Base-by-base conservation (phyloP, 1,140 invertebrate species). In the Eciton burchellii region DNA sequence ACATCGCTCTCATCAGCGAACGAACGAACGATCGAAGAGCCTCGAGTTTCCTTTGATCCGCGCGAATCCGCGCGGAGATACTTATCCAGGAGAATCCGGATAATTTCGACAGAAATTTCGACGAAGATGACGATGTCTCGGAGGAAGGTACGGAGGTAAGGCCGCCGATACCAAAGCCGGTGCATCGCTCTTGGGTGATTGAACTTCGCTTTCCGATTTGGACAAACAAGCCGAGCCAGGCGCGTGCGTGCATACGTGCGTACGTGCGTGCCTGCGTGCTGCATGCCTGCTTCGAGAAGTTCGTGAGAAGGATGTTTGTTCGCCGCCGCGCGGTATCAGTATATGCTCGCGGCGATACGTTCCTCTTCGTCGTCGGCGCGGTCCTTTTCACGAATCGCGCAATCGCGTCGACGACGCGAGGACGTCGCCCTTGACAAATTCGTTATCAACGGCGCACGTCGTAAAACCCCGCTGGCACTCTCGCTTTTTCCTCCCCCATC, bases 401-500 rank as follows among this genome's bases (percentile, higher is more conserved):
- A 0, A 14, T 35, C 29, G 35, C 54, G 41, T 21, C 35, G 14
- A 16, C 14, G n/a, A 29, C 26, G 29, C 49, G 52, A 26, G 47
- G 49, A 35, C 68, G 47, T 60, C 11, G 26, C 57, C 41, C 62
- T 65, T 77, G 74, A 77, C 74, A 56, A 77, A 77, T 77, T 66
- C 74, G 29, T 77, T 77, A 77, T 77, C 74, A 68, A 66, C 74
- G 47, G 49, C 74, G 56, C 59, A 68, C 62, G 29, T 77, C 29
- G 74, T 68, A 68, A 77, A 66, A 68, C 45, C 84, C 85, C 84
- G 84, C 81, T n/a, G 74, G 84, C 84, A 88, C 82, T 88, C 89
- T 89, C 87, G 88, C 88, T 89, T 86, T 90, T 90, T 86, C 86
- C 87, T 86, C 82, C 81, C 68, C 72, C 85, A 84, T 89, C 87